Percentiles rank a stretch among this genome's conserved stretches.
These are phyloP conservation scores for Champsocephalus gunnari DNA, from an alignment of 2,797 vertebrate genomes.

Conservation along the genomic window DNA sequence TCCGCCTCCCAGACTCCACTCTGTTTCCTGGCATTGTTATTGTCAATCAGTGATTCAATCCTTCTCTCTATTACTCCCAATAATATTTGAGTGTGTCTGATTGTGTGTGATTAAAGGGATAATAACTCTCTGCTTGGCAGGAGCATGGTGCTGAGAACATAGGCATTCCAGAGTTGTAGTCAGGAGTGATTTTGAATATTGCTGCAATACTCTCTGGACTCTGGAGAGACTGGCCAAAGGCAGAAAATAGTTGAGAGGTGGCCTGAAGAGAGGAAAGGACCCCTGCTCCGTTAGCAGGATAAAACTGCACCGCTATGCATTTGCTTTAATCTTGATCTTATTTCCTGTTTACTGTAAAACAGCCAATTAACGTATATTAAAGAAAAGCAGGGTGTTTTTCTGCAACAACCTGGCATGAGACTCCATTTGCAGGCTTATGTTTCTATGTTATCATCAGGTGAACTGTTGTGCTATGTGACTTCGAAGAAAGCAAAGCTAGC, in stretches of 20 bases:
- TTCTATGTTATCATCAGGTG: slow-evolving; percentile 24
- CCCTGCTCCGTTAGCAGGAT: slow-evolving; percentile 13
- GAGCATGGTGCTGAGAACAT: slow-evolving; percentile 37
- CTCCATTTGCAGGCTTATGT: slow-evolving; percentile 12
- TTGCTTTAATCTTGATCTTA: slow-evolving; percentile 47
- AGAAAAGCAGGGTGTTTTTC: slow-evolving; percentile 37
- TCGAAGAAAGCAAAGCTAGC: slow-evolving; percentile 2
- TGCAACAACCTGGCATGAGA: neutral
- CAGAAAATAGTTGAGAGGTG: slow-evolving; percentile 41
- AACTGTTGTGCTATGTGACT: neutral
- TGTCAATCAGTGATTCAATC: slow-evolving; percentile 69
- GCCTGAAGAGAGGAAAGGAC: neutral
- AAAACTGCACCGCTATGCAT: slow-evolving; percentile 43
- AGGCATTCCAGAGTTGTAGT: slow-evolving; percentile 46
- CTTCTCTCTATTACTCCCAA: slow-evolving; percentile 38
- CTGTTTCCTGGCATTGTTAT: slow-evolving; percentile 78
- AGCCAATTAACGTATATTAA: slow-evolving; percentile 37
- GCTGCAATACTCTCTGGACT: slow-evolving; percentile 12
- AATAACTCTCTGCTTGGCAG: slow-evolving; percentile 40
- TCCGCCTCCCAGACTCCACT: slow-evolving; percentile 72
- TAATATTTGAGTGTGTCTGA: slow-evolving; percentile 21
- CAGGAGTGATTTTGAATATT: slow-evolving; percentile 48
- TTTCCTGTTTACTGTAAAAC: slow-evolving; percentile 14
- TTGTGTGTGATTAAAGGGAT: slow-evolving; percentile 58
- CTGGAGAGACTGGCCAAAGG: slow-evolving; percentile 39